A percentile compares a stretch with the other conserved stretches of the same genome.
These are phyloP conservation scores for Trialeurodes vaporariorum DNA, from an alignment of 1,140 invertebrate species.

Conservation along the genomic window DNA sequence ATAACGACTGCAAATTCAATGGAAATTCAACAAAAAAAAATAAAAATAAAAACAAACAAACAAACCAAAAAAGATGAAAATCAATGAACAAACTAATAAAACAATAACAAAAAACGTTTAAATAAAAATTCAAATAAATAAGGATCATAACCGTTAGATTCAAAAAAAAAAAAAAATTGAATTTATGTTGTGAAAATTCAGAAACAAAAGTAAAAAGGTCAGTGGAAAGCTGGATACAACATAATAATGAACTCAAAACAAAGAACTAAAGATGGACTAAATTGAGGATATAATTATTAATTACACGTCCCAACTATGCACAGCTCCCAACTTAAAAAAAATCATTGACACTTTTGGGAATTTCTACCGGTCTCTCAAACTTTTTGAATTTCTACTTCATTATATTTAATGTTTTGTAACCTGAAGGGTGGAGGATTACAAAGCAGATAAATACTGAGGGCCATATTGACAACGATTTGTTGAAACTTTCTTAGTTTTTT, in stretches of 20 bases:
- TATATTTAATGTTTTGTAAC: no score
- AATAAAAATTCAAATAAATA: slow-evolving; percentile 12
- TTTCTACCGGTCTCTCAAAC: no score
- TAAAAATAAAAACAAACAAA: slow-evolving; percentile 24
- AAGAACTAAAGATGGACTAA: not conserved
- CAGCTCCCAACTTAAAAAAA: no score
- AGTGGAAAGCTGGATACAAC: not conserved
- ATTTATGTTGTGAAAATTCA: slow-evolving; percentile 4
- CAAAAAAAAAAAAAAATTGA: slow-evolving; percentile 8
- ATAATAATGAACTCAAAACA: not conserved
- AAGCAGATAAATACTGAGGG: no score
- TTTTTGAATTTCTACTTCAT: no score
- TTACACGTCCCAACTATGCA: no score
- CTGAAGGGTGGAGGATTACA: no score
- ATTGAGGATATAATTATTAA: no score
- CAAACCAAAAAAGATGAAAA: slow-evolving; percentile 4
- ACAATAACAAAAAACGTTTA: slow-evolving; percentile 25
- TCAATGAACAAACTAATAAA: slow-evolving; percentile 11
- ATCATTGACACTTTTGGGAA: no score
- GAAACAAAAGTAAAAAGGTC: no score
- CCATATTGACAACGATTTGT: no score
- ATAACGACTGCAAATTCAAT: slow-evolving; percentile 50
- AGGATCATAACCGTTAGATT: slow-evolving; percentile 2
- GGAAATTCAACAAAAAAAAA: slow-evolving; percentile 25
- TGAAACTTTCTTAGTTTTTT: no score